phyloP scores from a whole-genome alignment of 2,113 vertebrate genomes.

The Nycticorax nycticorax region DNA sequence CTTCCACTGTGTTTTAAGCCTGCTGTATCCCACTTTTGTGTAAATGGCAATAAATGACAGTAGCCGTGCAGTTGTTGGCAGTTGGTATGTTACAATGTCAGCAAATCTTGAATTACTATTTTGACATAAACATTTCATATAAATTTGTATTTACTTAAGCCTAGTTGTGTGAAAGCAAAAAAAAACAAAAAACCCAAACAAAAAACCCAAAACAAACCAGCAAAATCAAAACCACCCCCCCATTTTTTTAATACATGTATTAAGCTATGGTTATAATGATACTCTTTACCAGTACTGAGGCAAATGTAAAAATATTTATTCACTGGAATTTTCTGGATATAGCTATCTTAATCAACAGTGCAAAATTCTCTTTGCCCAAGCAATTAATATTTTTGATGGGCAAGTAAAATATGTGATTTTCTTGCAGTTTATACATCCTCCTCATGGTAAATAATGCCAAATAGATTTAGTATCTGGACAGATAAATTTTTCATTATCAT shows the following conservation, averaged over 20 bases:
- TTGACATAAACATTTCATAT: neutral
- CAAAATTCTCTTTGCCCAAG: slow-evolving; percentile 19
- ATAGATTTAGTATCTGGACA: slow-evolving; percentile 53
- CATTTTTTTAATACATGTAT: slow-evolving; percentile 49
- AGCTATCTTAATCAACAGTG: slow-evolving; percentile 69
- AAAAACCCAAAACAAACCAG: neutral
- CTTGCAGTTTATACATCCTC: neutral
- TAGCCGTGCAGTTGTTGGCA: neutral
- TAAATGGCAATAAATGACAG: neutral
- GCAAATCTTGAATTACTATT: slow-evolving; percentile 55
- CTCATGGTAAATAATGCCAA: slow-evolving; percentile 42
- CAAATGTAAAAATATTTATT: slow-evolving; percentile 57
- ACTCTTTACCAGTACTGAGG: slow-evolving; percentile 28
- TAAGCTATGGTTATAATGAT: slow-evolving; percentile 53
- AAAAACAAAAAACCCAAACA: neutral
- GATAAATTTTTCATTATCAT: slow-evolving; percentile 52
- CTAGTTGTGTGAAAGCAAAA: neutral
- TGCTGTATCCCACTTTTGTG: neutral
- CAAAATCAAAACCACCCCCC: fast-evolving
- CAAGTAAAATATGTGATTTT: slow-evolving; percentile 42
- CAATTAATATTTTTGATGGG: slow-evolving; percentile 62
- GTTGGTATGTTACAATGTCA: slow-evolving; percentile 25
- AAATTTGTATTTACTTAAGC: neutral
- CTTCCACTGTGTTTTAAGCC: neutral
- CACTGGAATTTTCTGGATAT: slow-evolving; percentile 68